Conservation (phyloP, 2,113 vertebrate species). For the Brachirus orientalis region DNA sequence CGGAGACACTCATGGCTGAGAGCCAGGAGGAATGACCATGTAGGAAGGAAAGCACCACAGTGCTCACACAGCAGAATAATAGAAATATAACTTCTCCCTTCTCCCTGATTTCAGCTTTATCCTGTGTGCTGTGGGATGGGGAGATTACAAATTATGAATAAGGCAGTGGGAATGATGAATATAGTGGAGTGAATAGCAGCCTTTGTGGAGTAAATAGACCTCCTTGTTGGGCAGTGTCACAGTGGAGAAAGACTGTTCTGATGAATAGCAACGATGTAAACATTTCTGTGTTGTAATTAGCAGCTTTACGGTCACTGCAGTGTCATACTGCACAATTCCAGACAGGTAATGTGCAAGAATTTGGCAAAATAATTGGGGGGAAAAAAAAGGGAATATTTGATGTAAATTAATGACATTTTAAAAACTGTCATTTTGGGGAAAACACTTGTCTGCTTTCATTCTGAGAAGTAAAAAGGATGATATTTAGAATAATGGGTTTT, state of each 20-base stretch:
- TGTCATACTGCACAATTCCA: not conserved
- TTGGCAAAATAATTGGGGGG: too few species aligned
- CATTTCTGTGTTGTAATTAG: not conserved
- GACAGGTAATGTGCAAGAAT: not conserved
- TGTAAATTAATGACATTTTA: too few species aligned
- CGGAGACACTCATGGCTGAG: constrained; percentile 35
- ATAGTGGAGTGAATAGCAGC: constrained; percentile 61
- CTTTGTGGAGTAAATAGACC: constrained; percentile 65
- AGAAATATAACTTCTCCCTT: constrained; percentile 32
- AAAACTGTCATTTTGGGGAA: too few species aligned
- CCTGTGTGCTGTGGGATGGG: constrained; percentile 8
- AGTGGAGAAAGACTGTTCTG: constrained; percentile 38
- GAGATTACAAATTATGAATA: constrained; percentile 72
- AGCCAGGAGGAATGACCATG: constrained; percentile 37
- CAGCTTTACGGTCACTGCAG: not conserved
- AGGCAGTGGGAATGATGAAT: constrained; percentile 61
- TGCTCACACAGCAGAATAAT: constrained; percentile 38
- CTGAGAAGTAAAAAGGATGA: too few species aligned
- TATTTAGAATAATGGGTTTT: not conserved
- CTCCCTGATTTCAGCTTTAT: constrained; percentile 65
- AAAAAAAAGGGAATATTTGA: too few species aligned
- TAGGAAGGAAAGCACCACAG: constrained; percentile 22
- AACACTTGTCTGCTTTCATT: too few species aligned
- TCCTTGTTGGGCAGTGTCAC: constrained; percentile 60
- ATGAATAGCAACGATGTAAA: constrained; percentile 25